A percentile compares a stretch with the other conserved stretches of the same genome.
Evolutionary conservation across 2,797 vertebrate genomes (phyloP).

Genomic region (Glossophaga mutica): DNA sequence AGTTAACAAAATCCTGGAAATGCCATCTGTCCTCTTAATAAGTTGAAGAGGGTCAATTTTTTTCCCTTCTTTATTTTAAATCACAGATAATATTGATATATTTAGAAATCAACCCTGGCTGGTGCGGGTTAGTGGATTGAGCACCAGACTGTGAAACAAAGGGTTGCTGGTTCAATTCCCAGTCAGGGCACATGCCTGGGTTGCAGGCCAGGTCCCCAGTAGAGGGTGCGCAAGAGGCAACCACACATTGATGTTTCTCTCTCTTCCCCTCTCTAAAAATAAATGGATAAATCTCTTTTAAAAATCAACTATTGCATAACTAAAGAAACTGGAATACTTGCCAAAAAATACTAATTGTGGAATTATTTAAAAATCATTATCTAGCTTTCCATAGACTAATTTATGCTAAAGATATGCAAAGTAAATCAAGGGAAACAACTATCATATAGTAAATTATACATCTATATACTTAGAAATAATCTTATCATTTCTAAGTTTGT

Average conservation of each 20-base stretch:
- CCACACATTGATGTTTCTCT: no score
- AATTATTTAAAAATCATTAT: slow-evolving; percentile 34
- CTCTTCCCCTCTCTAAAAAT: no score
- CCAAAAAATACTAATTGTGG: background rate
- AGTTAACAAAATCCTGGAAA: background rate
- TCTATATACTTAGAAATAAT: background rate
- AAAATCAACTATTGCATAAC: background rate
- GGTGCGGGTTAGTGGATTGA: no score
- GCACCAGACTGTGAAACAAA: no score
- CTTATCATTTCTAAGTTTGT: slow-evolving; percentile 26
- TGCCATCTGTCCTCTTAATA: background rate
- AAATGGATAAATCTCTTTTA: background rate
- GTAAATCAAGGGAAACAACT: slow-evolving; percentile 21
- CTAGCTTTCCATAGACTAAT: background rate
- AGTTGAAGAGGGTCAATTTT: background rate
- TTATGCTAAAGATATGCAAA: background rate
- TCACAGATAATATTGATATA: background rate
- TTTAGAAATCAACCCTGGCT: slow-evolving; percentile 10
- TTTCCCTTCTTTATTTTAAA: background rate
- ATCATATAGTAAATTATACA: slow-evolving; percentile 17
- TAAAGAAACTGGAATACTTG: background rate
- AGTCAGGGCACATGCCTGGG: no score
- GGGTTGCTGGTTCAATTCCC: no score
- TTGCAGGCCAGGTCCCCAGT: no score
- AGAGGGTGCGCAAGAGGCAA: no score